Evolutionary conservation across 2,888 invertebrate species (phyloP), one percentile per base, ranked within the genome.

Genomic region (Gnatocerus cornutus): DNA sequence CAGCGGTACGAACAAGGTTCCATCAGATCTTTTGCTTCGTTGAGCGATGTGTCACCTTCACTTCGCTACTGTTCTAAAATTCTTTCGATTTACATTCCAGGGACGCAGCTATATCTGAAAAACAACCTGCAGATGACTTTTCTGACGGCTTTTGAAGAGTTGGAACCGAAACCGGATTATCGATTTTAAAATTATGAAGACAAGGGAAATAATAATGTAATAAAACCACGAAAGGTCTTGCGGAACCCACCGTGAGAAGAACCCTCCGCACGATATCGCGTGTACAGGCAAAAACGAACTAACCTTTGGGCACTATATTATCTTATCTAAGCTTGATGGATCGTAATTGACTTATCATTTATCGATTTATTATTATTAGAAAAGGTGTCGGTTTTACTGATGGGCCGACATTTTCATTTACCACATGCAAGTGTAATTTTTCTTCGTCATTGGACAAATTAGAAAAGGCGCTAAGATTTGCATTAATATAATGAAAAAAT

Each of bases 31-130:
- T 83, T 79, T 80, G 79, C 80, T 80, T 78, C 76, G 79, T 66
- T 79, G 82, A 75, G 67, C 81, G 76, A 80, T 81, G 77, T 82
- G 82, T 83, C 83, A 79, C 82, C 82, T 83, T 76, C 73, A 73
- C 80, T 82, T 79, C 77, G 82, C 83, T 83, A 83, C 82, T 81
- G 83, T 82, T 83, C 81, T 76, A 76, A 79, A 79, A 74, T 77
- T 80, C 76, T 72, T 79, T 77, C 78, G 80, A 82, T 82, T 83
- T 82, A 82, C 76, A 83, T 83, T 82, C 83, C 83, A 76, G 74
- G 76, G 77, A 80, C 77, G 81, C 81, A 80, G 81, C 78, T 81
- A 78, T 78, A 77, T 74, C 73, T 74, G 73, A 74, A 77, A 77
- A 76, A 77, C 76, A 76, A 75, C 74, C 74, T 71, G 56, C 74